A percentile compares a stretch with the other conserved stretches of the same genome.
Conservation (phyloP, 2,113 vertebrate species). For the Indicator indicator region DNA sequence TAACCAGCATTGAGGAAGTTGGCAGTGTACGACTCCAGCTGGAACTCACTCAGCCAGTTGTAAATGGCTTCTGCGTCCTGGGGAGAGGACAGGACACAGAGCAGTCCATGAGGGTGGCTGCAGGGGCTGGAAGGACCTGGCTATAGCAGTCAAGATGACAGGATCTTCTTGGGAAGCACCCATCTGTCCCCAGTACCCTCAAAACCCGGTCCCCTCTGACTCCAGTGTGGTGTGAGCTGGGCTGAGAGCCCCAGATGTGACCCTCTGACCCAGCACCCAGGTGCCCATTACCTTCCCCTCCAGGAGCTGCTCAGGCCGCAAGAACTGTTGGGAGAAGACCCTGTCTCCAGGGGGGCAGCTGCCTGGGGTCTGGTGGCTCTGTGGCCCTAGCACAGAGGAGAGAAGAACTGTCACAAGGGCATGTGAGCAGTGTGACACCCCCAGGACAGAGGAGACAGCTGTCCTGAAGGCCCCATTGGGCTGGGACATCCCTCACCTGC, state of each 20-base stretch:
- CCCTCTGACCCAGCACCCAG: neutral
- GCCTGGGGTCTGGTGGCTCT: constrained; percentile 67
- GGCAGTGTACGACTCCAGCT: constrained; percentile 88
- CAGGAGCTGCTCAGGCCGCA: constrained; percentile 87
- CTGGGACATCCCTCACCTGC: constrained; percentile 70
- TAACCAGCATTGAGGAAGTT: constrained; percentile 93
- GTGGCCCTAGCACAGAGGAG: constrained; percentile 57
- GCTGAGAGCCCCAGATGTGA: neutral
- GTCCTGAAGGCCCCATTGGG: neutral
- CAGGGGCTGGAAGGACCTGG: neutral
- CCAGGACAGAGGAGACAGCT: neutral
- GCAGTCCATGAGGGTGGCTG: neutral
- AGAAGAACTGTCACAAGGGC: neutral
- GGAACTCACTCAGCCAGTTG: constrained; percentile 95
- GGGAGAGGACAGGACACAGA: neutral
- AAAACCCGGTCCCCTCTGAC: neutral
- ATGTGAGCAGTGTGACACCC: neutral
- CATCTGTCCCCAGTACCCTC: neutral
- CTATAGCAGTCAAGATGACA: neutral
- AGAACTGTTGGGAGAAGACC: constrained; percentile 84
- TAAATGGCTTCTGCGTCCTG: constrained; percentile 94
- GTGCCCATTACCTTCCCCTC: constrained; percentile 86
- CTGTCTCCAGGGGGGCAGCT: constrained; percentile 79
- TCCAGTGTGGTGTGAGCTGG: neutral
- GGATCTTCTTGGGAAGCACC: neutral